These are phyloP conservation scores for Dryocosmus kuriphilus DNA, from an alignment of 2,888 invertebrate genomes.

Conservation along the genomic window DNA sequence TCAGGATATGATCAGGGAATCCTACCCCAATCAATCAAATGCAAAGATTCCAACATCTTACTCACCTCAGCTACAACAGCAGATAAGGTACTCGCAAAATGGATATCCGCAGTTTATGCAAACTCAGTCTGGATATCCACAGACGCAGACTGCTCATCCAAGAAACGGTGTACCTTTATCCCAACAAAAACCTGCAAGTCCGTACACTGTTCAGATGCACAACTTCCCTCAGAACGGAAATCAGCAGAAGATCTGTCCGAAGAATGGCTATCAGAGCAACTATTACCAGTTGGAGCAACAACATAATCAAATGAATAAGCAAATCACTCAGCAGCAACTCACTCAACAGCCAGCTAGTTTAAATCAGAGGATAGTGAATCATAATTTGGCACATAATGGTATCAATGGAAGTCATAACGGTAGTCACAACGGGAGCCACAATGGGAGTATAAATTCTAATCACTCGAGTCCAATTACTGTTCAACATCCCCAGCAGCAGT, in stretches of 20 bases:
- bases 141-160: conserved; percentile 68
- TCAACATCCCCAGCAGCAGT: conserved; percentile 70
- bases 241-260: conserved; percentile 66
- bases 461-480: conserved; percentile 71
- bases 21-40: conserved; percentile 55
- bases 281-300: conserved; percentile 75
- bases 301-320: conserved; percentile 75
- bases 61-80: conserved; percentile 68
- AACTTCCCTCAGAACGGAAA: conserved; percentile 68
- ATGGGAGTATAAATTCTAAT: conserved; percentile 9
- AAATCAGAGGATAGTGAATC: conserved; percentile 68
- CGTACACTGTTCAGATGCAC: conserved; percentile 70
- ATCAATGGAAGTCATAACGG: neutral
- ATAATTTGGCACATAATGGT: conserved; percentile 51
- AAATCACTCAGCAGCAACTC: conserved; percentile 64
- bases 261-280: conserved; percentile 65
- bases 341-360: conserved; percentile 67
- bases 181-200: conserved; percentile 74
- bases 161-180: conserved; percentile 68
- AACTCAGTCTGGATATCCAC: conserved; percentile 63
- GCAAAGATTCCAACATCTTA: conserved; percentile 61
- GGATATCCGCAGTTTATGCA: conserved; percentile 61
- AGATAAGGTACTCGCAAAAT: conserved; percentile 71
- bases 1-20: conserved; percentile 65
- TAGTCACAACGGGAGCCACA: neutral